These are phyloP conservation scores for Cacatua alba DNA, from an alignment of 2,113 vertebrate genomes.

Conservation along the genomic window DNA sequence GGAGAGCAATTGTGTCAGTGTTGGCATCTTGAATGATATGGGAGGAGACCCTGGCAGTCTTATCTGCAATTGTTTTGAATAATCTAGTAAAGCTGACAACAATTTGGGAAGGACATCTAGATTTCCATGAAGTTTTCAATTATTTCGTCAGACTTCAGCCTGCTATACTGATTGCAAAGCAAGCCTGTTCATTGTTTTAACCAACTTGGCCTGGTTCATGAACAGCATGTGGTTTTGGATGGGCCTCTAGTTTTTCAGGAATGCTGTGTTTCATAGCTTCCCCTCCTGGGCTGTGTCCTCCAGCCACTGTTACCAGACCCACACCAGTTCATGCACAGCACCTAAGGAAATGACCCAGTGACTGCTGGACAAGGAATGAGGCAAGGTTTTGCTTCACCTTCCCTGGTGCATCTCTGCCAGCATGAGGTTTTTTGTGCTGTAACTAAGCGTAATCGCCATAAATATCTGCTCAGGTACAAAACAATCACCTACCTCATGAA, in stretches of 20 bases:
- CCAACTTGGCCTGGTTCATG: neutral
- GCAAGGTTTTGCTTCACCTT: neutral
- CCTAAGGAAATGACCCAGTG: neutral
- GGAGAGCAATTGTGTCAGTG: neutral
- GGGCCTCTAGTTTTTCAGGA: neutral
- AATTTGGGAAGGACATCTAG: neutral
- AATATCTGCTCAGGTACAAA: conserved; percentile 19
- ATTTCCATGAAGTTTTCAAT: neutral
- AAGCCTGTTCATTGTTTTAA: neutral
- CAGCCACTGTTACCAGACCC: neutral
- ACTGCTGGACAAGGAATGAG: neutral
- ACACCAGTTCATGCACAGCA: accelerated
- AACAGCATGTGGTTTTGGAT: neutral
- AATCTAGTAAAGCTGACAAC: neutral
- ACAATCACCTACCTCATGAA: conserved; percentile 8
- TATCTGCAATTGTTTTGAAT: neutral
- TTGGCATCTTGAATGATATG: neutral
- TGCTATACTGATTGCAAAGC: neutral
- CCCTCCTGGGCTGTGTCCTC: neutral
- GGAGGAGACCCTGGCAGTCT: neutral
- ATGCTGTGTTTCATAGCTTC: neutral
- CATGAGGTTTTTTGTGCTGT: neutral
- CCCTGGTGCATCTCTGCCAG: neutral
- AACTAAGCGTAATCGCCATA: neutral
- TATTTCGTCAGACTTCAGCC: neutral